Base-by-base conservation (phyloP, 2,113 vertebrate species). In the Prunella himalayana region DNA sequence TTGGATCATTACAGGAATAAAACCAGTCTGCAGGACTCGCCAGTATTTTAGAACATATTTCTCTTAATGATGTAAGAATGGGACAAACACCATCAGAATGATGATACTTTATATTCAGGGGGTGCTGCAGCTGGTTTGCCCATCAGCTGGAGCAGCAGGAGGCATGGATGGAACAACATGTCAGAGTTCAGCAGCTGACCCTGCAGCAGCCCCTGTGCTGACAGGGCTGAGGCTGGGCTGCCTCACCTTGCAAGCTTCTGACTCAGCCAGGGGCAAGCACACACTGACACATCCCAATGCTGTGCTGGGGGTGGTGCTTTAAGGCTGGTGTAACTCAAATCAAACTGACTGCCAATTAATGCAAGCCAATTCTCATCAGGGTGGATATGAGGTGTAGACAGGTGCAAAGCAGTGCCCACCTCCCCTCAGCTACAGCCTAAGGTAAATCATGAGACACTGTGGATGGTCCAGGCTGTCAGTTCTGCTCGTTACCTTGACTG, bases 1-100 rank as follows among this genome's bases (percentile, higher is more conserved):
- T 91, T 80, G 91, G 77, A 92, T 85, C 94, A 80, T 94, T 85
- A 95, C 1, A 27, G 77, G 64, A 82, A 56, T 37, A 89, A 89
- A 90, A 92, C 80, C 92, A 77, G 69, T 47, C 77, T 51, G 69
- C 49, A 61, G 76, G 72, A 86, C 53, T 57, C 5, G 0, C 28
- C 47, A 56, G 16, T 44, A 24, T 61, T 91, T 93, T 47, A 51
- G 84, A 83, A 57, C 49, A 9, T 69, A 57, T 83, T 93, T 84
- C 60, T 71, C 51, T 86, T 94, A 93, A 93, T 37, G 83, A 28
- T 93, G 39, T 66, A 86, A 86, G 35, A 0, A 4, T 31, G 90
- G 56, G 73, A 88, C 76, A 93, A 93, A 90, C 61, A 71, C 56
- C 82, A 92, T 76, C 45, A 78, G 91, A 56, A 64, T 69, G 7